Base-by-base conservation (phyloP, 1,140 invertebrate species). In the Prorops nasuta region DNA sequence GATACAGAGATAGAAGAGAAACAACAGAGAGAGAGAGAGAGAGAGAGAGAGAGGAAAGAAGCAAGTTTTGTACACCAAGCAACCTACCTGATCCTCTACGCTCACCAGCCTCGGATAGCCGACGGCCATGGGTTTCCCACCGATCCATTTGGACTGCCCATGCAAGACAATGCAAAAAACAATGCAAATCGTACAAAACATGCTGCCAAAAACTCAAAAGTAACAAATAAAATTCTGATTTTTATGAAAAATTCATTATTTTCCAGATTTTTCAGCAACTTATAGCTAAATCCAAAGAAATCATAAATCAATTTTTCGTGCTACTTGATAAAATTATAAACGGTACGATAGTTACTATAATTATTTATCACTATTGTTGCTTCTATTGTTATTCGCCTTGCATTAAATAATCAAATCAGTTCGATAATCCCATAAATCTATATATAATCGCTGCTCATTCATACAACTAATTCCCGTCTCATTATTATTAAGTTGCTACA, bases 61-160 rank as follows among this genome's bases (percentile, higher is more conserved):
- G 3, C 19, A 8, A 10, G n/a, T 9, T 40, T 17, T n/a, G n/a
- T 17, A 28, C 24, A 42, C n/a, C 15, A 32, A 35, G 19, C 40
- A 58, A 71, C 78, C 76, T 83, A 87, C 86, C 86, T 83, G 86
- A 86, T 62, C 83, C 83, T 71, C 85, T 79, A 61, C 84, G 80
- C 40, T 86, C 77, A 58, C 84, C 85, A 56, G 85, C 84, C 72
- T 87, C 85, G 74, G 83, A 86, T 62, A 86, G 78, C 64, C 83
- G 80, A 56, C 83, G 82, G 43, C 82, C 80, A 54, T 85, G 81
- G 67, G 79, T 81, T 69, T 86, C 84, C 83, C 84, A 86, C 57
- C 80, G 80, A 71, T 87, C 84, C 83, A 86, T 84, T 52, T 82
- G 83, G 45, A 81, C 82, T 73, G 80, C 69, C 63, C 83, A 83